phyloP scores from a whole-genome alignment of 2,797 vertebrate genomes.

The Onychomys torridus region DNA sequence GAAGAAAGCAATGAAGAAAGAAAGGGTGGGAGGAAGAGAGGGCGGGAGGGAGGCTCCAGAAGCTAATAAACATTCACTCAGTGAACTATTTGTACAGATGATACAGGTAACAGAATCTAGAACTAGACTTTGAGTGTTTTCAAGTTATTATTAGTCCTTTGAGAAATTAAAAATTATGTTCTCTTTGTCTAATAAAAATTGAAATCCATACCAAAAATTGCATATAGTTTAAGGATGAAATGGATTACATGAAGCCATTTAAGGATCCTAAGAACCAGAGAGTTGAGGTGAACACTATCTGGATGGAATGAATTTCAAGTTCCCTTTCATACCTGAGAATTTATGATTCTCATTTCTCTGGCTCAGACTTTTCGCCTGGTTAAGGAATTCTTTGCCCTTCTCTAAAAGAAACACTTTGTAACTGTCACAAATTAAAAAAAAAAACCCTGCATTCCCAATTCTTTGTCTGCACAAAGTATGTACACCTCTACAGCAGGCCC shows the following conservation, averaged over 20 bases:
- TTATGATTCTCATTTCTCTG: constrained; percentile 34
- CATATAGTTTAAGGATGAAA: background rate
- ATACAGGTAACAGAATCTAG: background rate
- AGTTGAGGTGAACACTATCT: background rate
- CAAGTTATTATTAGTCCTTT: background rate
- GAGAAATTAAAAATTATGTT: constrained; percentile 18
- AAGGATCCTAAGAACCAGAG: background rate
- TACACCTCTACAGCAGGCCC: too few species aligned
- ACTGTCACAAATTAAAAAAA: background rate
- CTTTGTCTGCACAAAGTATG: background rate
- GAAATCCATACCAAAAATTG: background rate
- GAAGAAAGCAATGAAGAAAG: background rate
- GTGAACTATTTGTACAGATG: background rate
- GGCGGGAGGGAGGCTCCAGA: background rate
- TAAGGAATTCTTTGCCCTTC: constrained; percentile 20
- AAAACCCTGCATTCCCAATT: too few species aligned
- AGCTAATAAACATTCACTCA: background rate
- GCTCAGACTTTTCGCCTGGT: background rate
- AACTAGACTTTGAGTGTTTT: background rate
- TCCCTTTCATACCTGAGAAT: constrained; percentile 19
- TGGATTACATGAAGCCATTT: background rate
- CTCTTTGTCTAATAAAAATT: background rate
- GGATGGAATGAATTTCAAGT: background rate
- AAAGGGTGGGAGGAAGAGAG: background rate
- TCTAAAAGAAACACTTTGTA: constrained; percentile 30